These are phyloP conservation scores for Stenichneumon culpator DNA, from an alignment of 2,888 invertebrate species.

Conservation along the genomic window DNA sequence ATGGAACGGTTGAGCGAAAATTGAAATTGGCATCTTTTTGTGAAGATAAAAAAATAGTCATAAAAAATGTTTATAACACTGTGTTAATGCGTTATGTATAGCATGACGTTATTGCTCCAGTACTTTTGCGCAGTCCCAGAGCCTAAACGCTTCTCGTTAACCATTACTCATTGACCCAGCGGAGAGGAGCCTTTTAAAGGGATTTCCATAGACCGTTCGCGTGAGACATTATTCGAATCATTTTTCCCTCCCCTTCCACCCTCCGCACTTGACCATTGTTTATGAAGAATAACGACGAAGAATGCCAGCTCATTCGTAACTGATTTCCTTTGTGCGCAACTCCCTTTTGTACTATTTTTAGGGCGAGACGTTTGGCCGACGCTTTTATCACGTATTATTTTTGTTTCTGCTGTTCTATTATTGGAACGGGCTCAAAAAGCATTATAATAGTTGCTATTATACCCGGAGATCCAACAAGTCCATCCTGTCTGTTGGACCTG, in stretches of 20 bases:
- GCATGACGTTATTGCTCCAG: slow-evolving; percentile 49
- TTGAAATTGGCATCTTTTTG: too few relatives aligned
- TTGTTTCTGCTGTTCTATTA: slow-evolving; percentile 4
- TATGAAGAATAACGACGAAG: slow-evolving; percentile 8
- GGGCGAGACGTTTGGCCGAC: slow-evolving; percentile 2
- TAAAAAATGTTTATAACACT: slow-evolving; percentile 9
- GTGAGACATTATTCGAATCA: slow-evolving; percentile 50
- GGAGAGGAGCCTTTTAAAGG: slow-evolving; percentile 58
- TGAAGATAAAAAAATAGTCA: too few relatives aligned
- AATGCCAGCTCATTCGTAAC: slow-evolving; percentile 45
- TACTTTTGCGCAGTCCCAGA: slow-evolving; percentile 21
- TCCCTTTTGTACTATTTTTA: slow-evolving; percentile 20
- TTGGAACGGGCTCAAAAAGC: slow-evolving; percentile 11
- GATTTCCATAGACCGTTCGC: slow-evolving; percentile 55
- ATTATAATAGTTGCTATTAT: slow-evolving; percentile 8
- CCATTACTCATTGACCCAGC: slow-evolving; percentile 60
- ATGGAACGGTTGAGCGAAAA: not conserved
- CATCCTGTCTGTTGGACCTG: slow-evolving; percentile 26
- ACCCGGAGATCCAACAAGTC: not conserved
- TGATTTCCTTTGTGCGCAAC: slow-evolving; percentile 7
- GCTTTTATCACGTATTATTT: slow-evolving; percentile 6
- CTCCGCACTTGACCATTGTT: slow-evolving; percentile 31
- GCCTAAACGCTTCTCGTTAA: slow-evolving; percentile 62
- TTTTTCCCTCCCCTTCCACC: slow-evolving; percentile 5
- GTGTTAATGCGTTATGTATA: slow-evolving; percentile 2